A percentile compares a stretch with the other conserved stretches of the same genome.
Evolutionary conservation across 2,113 vertebrate genomes (phyloP).

Genomic region (Strigops habroptila): DNA sequence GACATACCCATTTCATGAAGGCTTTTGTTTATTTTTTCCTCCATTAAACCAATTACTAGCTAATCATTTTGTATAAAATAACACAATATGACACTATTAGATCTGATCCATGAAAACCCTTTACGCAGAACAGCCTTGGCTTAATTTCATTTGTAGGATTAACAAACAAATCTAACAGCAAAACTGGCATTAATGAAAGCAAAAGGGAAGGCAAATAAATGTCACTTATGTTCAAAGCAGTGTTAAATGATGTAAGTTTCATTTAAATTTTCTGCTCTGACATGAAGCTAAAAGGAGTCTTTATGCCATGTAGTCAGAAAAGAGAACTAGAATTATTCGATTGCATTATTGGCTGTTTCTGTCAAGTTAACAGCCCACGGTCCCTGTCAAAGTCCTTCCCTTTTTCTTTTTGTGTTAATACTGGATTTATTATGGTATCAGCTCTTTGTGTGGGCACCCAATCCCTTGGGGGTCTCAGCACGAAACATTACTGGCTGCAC

Average conservation of each 20-base stretch:
- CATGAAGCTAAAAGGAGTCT: not conserved
- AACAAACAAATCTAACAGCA: not conserved
- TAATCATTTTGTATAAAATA: conserved; percentile 1
- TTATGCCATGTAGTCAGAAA: not conserved
- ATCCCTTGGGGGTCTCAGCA: not conserved
- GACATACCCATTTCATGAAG: not conserved
- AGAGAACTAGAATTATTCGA: not conserved
- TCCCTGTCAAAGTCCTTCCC: not conserved
- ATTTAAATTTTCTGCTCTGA: not conserved
- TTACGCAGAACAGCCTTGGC: not conserved
- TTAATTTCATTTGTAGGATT: conserved; percentile 27
- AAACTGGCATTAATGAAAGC: not conserved
- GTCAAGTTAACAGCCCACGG: not conserved
- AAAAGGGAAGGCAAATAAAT: not conserved
- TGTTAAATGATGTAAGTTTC: not conserved
- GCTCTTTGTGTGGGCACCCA: not conserved
- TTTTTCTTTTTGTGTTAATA: not conserved
- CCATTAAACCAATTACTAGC: conserved; percentile 1
- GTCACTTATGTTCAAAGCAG: not conserved
- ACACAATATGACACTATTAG: not conserved
- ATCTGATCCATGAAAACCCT: not conserved
- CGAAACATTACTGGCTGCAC: not conserved
- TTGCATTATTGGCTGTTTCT: not conserved
- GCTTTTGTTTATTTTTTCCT: not conserved
- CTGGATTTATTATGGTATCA: not conserved